These are phyloP conservation scores for Halcyon malimbica DNA, from an alignment of 2,113 vertebrate genomes.

Conservation along the genomic window DNA sequence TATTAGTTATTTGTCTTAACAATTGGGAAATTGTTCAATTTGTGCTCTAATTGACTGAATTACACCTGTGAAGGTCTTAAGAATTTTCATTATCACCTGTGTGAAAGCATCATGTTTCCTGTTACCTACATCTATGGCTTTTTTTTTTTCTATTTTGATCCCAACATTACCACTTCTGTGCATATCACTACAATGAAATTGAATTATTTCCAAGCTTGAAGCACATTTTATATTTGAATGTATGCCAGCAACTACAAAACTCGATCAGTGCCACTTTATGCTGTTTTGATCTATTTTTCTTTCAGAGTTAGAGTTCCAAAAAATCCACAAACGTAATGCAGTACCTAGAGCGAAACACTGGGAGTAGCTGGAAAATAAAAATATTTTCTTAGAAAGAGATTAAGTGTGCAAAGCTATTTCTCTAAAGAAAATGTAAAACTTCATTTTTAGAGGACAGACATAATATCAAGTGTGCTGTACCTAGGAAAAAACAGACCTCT, in stretches of 20 bases:
- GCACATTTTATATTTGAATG: background rate
- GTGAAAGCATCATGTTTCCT: background rate
- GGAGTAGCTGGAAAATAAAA: background rate
- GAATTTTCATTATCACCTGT: slow-evolving; percentile 51
- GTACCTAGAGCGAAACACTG: background rate
- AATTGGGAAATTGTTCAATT: slow-evolving; percentile 57
- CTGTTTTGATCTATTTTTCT: background rate
- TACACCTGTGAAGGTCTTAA: slow-evolving; percentile 31
- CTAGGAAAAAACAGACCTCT: background rate
- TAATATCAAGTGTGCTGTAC: background rate
- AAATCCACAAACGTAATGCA: background rate
- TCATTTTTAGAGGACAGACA: background rate
- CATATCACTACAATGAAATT: background rate
- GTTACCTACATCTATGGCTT: background rate
- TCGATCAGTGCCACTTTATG: background rate
- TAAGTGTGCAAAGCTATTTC: background rate
- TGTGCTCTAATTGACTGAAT: slow-evolving; percentile 47
- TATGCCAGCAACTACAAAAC: background rate
- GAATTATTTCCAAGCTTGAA: background rate
- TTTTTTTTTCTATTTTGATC: background rate
- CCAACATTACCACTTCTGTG: background rate
- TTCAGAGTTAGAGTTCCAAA: background rate
- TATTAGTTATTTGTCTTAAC: slow-evolving; percentile 41
- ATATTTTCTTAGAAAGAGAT: background rate
- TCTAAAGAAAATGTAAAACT: background rate